A percentile compares a stretch with the other conserved stretches of the same genome.
Conservation (phyloP, 2,797 vertebrate species). For the Netta rufina region DNA sequence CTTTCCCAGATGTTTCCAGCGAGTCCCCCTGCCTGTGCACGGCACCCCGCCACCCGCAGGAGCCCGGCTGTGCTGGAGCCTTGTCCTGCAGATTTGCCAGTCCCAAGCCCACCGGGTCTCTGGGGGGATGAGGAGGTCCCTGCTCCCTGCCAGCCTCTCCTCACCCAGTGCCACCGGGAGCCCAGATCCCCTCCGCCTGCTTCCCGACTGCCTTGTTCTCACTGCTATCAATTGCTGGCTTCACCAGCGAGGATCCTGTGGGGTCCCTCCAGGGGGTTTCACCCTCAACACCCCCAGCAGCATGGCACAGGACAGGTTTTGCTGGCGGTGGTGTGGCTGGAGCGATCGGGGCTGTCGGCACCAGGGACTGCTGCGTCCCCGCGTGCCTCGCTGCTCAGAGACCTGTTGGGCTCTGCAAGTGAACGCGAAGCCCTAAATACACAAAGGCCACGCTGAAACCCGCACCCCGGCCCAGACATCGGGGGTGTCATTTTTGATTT, state of each 20-base stretch:
- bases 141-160: neutral
- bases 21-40: neutral
- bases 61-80: neutral
- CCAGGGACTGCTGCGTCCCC: fast-evolving
- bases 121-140: neutral
- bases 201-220: neutral
- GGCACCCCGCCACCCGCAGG: fast-evolving
- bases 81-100: neutral
- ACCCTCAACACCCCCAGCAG: no score
- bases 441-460: slow-evolving; percentile 57
- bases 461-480: slow-evolving; percentile 49
- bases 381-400: fast-evolving
- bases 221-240: neutral
- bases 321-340: neutral
- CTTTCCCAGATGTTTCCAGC: neutral
- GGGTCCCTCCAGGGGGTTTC: neutral
- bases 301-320: neutral
- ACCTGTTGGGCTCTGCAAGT: neutral
- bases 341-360: neutral
- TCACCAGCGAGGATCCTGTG: neutral
- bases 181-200: neutral
- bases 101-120: neutral
- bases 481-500: slow-evolving; percentile 74
- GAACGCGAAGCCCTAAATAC: slow-evolving; percentile 38
- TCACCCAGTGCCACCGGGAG: neutral